Evolutionary conservation across 2,888 invertebrate species (phyloP).

Genomic region (Calameuta filiformis): DNA sequence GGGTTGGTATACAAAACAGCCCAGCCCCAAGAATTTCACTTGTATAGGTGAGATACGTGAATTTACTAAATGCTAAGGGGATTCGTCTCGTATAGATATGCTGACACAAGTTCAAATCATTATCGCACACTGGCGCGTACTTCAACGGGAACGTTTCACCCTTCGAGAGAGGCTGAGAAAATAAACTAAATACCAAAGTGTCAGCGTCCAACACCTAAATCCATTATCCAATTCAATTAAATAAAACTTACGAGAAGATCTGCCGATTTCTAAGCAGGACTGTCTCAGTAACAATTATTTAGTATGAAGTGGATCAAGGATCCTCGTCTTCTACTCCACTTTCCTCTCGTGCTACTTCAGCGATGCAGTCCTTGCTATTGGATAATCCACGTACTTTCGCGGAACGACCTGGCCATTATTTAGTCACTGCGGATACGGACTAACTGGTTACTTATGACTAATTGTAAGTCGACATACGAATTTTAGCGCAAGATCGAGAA

Average conservation of each 20-base stretch:
- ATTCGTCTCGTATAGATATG: neutral
- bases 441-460: too few relatives aligned
- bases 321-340: too few relatives aligned
- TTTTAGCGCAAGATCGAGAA: too few relatives aligned
- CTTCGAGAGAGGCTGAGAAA: neutral
- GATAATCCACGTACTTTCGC: neutral
- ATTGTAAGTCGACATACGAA: too few relatives aligned
- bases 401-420: too few relatives aligned
- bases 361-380: too few relatives aligned
- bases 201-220: neutral
- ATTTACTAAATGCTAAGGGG: neutral
- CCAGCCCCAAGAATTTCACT: neutral
- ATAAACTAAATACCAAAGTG: neutral
- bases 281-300: too few relatives aligned
- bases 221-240: neutral
- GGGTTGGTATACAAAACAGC: constrained; percentile 18
- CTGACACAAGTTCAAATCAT: neutral
- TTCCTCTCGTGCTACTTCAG: too few relatives aligned
- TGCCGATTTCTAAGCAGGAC: neutral
- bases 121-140: neutral
- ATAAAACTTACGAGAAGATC: neutral
- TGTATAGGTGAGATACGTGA: neutral
- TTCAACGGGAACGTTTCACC: neutral
- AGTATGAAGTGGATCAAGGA: too few relatives aligned
- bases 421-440: too few relatives aligned